A percentile compares a stretch with the other conserved stretches of the same genome.
Conservation (phyloP, 2,888 invertebrate species). For the Tenodera sinensis region DNA sequence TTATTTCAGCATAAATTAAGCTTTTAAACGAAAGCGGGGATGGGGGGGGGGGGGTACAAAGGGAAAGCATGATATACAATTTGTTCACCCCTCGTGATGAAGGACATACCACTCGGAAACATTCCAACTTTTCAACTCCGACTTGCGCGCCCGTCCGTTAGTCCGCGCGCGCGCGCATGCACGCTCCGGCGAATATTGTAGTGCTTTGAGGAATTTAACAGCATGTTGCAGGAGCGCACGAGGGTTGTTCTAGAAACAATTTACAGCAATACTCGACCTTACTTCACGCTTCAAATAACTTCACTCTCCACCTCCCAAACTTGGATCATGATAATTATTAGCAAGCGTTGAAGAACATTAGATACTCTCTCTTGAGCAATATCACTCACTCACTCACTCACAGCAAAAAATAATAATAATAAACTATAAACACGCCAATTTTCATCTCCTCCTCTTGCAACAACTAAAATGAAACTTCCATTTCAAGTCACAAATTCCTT, state of each 20-base stretch:
- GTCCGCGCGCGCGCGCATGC: too few relatives aligned
- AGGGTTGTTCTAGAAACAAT: background rate
- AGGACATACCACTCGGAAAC: background rate
- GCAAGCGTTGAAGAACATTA: background rate
- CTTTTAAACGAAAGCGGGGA: too few relatives aligned
- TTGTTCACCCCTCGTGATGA: background rate
- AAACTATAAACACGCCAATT: too few relatives aligned
- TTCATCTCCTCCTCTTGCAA: too few relatives aligned
- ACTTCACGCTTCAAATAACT: background rate
- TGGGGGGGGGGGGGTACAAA: too few relatives aligned
- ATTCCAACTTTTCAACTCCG: background rate
- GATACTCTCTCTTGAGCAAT: background rate
- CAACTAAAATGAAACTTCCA: too few relatives aligned
- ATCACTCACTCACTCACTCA: too few relatives aligned
- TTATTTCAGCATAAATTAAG: too few relatives aligned
- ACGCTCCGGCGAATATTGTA: background rate
- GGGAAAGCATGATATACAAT: too few relatives aligned
- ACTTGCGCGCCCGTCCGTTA: too few relatives aligned
- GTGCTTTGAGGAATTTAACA: background rate
- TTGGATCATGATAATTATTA: background rate
- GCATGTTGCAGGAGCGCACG: background rate
- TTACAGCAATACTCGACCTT: background rate
- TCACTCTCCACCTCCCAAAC: background rate
- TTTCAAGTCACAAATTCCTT: too few relatives aligned
- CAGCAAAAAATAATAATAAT: too few relatives aligned